These are phyloP conservation scores for Nanorana parkeri DNA, from an alignment of 2,113 vertebrate species.

Conservation along the genomic window DNA sequence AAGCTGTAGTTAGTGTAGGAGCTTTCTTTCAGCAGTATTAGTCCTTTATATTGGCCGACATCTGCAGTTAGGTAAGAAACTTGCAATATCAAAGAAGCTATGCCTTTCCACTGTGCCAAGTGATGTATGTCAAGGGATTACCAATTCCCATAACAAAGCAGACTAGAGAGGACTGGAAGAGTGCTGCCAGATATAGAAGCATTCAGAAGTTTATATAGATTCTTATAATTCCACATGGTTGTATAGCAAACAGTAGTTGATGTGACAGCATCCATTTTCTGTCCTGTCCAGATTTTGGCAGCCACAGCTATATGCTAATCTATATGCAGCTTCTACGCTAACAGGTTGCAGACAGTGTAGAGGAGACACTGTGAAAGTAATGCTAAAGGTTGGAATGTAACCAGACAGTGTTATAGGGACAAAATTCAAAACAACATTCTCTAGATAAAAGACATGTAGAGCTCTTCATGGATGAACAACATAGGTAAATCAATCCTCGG, in stretches of 20 bases:
- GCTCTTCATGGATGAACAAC: not conserved
- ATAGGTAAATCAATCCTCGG: not conserved
- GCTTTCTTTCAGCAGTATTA: too few species aligned
- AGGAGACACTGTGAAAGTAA: too few species aligned
- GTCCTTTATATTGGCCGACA: too few species aligned
- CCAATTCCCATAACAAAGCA: too few species aligned
- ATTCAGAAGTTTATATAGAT: not conserved
- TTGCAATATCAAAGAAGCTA: too few species aligned
- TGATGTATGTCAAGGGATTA: too few species aligned
- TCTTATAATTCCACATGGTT: not conserved
- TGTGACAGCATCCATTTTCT: not conserved
- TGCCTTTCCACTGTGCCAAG: too few species aligned
- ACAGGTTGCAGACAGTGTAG: not conserved
- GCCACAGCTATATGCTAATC: not conserved
- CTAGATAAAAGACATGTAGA: not conserved
- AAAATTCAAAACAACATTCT: not conserved
- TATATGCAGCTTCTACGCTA: not conserved
- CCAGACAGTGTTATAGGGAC: not conserved
- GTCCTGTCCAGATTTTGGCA: not conserved
- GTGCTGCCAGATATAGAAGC: not conserved
- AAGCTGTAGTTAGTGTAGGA: too few species aligned
- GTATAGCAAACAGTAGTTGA: not conserved
- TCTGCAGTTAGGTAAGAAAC: too few species aligned
- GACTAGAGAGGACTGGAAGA: too few species aligned
- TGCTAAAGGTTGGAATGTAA: not conserved